phyloP scores from a whole-genome alignment of 2,113 vertebrate species.

The Sapayoa aenigma region DNA sequence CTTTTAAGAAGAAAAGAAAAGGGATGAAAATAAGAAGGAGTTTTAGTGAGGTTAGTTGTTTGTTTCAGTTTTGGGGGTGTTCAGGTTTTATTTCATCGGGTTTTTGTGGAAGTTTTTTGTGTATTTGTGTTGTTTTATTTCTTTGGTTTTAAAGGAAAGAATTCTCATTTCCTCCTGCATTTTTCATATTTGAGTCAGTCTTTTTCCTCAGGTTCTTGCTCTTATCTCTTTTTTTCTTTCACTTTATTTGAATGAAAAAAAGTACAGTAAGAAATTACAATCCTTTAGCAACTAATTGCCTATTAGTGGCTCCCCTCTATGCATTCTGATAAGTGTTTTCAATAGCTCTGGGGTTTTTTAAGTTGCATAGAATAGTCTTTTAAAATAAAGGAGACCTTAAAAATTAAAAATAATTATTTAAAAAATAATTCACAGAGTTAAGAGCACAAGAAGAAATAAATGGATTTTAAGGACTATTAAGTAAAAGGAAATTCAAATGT shows the following conservation, averaged over 20 bases:
- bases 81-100: not conserved
- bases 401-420: not conserved
- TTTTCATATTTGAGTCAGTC: not conserved
- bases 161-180: not conserved
- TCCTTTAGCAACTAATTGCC: not conserved
- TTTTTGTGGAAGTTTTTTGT: not conserved
- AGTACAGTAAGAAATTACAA: not conserved
- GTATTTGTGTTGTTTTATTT: not conserved
- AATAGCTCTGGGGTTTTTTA: not conserved
- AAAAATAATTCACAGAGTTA: not conserved
- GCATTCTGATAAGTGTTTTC: not conserved
- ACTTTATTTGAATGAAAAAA: not conserved
- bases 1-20: not conserved
- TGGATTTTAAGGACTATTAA: not conserved
- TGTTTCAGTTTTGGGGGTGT: not conserved
- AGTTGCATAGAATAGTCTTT: not conserved
- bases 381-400: not conserved
- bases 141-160: not conserved
- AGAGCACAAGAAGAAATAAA: not conserved
- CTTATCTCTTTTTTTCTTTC: not conserved
- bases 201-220: not conserved
- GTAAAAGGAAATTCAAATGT: not conserved
- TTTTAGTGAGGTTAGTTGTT: fast-evolving
- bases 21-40: fast-evolving
- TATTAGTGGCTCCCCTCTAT: not conserved